Base-by-base conservation (phyloP, 2,888 invertebrate genomes). In the Sminthurinus aureus region DNA sequence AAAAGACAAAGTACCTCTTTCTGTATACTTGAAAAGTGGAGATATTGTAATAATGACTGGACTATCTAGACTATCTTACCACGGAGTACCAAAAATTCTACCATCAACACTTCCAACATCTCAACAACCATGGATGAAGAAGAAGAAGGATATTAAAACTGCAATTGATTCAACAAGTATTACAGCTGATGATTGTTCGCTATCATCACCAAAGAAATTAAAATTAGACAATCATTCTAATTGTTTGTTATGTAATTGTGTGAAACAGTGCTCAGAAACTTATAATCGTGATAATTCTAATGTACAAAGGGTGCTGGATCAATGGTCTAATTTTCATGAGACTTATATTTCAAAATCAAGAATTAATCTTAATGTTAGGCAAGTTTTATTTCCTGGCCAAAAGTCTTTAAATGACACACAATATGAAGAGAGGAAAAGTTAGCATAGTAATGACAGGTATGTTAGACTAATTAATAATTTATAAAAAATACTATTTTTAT, bases 331-430 rank as follows among this genome's bases (percentile, higher is more conserved):
- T 84, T 91, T 91, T 4, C 94, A 93, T 89, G 90, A 91, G 24
- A 90, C 91, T 78, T 97, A 95, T 90, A 90, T 96, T 73, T 90
- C 91, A 79, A 92, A 92, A 88, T 94, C 95, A 58, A 93, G 99
- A 89, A 96, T 99, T 82, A 99, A 99, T 91, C 93, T 99, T 87
- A 99, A 98, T 92, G 94, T 98, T 11, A 92, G 98, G 89, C 98
- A 98, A 91, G 98, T 98, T 64, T 91, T 96, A 89, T 92, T 92
- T 90, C 91, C 91, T 88, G 93, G 92, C 85, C 93, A 94, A 88
- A 91, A 87, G 82, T 85, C 83, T 2, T 71, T 83, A n/a, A 71
- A 78, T 66, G 75, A 75, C 18, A 20, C 66, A 22, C 20, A 22
- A 9, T 71, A 9, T 20, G 9, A 12, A 9, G 67, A n/a, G 24